phyloP scores from a whole-genome alignment of 2,797 vertebrate genomes.

The Hyperoplus lanceolatus region DNA sequence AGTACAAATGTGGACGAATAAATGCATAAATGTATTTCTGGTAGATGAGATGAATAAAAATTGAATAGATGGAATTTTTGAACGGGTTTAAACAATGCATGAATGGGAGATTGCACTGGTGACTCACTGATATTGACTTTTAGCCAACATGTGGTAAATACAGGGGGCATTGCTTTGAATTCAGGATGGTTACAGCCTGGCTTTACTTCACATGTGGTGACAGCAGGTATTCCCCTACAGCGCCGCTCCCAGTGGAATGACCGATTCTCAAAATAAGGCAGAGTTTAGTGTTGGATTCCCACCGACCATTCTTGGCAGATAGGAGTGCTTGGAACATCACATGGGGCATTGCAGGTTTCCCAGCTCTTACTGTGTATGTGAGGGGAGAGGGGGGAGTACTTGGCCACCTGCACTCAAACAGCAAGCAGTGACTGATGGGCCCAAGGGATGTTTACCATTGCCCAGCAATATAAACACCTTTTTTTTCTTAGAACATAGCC shows the following conservation, averaged over 20 bases:
- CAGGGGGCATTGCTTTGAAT: constrained; percentile 33
- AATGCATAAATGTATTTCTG: constrained; percentile 36
- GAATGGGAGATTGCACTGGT: constrained; percentile 21
- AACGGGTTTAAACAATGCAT: constrained; percentile 38
- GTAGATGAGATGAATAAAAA: constrained; percentile 19
- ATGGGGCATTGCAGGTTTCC: constrained; percentile 54
- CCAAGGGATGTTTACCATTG: constrained; percentile 66
- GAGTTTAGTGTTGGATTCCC: constrained; percentile 55
- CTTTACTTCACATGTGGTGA: constrained; percentile 25
- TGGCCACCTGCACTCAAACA: constrained; percentile 68
- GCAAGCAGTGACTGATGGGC: constrained; percentile 71
- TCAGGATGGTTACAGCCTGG: constrained; percentile 17
- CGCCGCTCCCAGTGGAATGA: constrained; percentile 40
- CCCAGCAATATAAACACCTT: constrained; percentile 66
- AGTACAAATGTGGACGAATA: constrained; percentile 39
- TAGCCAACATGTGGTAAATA: constrained; percentile 25
- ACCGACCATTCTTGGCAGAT: constrained; percentile 60
- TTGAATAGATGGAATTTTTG: constrained; percentile 32
- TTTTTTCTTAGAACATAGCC: constrained; percentile 21
- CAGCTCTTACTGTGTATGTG: constrained; percentile 26
- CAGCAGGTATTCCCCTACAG: constrained; percentile 50
- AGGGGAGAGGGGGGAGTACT: constrained; percentile 1
- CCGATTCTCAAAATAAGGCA: constrained; percentile 47
- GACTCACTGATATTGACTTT: constrained; percentile 22
- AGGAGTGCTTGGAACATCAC: constrained; percentile 50